A percentile compares a stretch with the other conserved stretches of the same genome.
phyloP scores from a whole-genome alignment of 2,797 vertebrate genomes.

The Limosa lapponica region DNA sequence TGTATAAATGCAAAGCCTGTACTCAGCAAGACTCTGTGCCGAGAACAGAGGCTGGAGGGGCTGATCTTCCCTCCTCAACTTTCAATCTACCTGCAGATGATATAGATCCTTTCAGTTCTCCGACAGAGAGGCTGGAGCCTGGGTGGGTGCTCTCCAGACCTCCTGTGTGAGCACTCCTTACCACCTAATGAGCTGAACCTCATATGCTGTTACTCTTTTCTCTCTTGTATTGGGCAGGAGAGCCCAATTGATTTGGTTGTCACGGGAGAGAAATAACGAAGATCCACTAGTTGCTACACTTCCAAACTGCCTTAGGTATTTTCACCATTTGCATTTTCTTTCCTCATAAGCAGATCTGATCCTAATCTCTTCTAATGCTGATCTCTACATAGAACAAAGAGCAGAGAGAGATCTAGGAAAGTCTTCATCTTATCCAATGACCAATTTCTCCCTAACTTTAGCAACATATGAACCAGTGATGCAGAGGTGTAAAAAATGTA shows the following conservation, averaged over 20 bases:
- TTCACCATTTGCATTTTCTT: not conserved
- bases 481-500: not conserved
- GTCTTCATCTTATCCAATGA: not conserved
- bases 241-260: not conserved
- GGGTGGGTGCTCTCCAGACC: not conserved
- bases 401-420: not conserved
- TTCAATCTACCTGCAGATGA: not conserved
- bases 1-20: not conserved
- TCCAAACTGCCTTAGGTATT: not conserved
- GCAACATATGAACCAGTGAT: not conserved
- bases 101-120: not conserved
- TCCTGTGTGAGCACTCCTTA: not conserved
- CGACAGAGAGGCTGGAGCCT: fast-evolving
- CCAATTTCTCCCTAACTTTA: not conserved
- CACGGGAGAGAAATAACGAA: not conserved
- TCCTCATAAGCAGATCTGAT: not conserved
- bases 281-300: not conserved
- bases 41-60: not conserved
- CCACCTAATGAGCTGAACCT: not conserved
- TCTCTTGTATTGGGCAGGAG: not conserved
- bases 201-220: fast-evolving
- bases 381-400: not conserved
- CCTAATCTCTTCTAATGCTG: not conserved
- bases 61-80: not conserved
- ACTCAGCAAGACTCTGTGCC: not conserved